phyloP scores from a whole-genome alignment of 30 jellyfish, hydroid and myxozoan species.

The Nemopilema nomurai region DNA sequence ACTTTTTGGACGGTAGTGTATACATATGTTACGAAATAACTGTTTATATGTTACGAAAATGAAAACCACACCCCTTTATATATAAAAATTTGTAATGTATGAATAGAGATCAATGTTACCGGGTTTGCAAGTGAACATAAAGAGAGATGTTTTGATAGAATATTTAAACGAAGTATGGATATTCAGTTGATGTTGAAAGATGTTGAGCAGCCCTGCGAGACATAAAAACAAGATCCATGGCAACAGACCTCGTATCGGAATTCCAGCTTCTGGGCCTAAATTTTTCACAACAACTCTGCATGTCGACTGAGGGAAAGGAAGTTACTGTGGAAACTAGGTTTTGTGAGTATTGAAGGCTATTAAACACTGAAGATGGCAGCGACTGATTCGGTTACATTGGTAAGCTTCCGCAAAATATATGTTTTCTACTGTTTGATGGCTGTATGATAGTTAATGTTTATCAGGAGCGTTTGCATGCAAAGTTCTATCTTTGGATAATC shows the following conservation, averaged over 20 bases:
- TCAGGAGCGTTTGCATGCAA: no score
- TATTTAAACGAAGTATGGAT: no score
- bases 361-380: conserved; percentile 86
- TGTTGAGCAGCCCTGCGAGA: background rate
- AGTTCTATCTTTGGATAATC: background rate
- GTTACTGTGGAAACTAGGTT: background rate
- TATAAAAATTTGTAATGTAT: no score
- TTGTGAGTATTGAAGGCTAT: background rate
- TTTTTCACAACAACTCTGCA: background rate
- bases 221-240: background rate
- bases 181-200: background rate
- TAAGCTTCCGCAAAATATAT: no score
- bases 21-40: no score
- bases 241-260: background rate
- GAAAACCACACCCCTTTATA: no score
- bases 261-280: background rate
- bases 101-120: no score
- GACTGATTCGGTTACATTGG: conserved; percentile 84
- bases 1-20: no score
- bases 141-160: background rate
- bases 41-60: no score
- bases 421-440: no score
- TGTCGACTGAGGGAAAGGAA: background rate
- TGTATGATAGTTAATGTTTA: no score
- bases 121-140: no score